Evolutionary conservation across 2,797 vertebrate genomes (phyloP), one percentile per base, ranked within the genome.

Genomic region (Sebastes alutus): DNA sequence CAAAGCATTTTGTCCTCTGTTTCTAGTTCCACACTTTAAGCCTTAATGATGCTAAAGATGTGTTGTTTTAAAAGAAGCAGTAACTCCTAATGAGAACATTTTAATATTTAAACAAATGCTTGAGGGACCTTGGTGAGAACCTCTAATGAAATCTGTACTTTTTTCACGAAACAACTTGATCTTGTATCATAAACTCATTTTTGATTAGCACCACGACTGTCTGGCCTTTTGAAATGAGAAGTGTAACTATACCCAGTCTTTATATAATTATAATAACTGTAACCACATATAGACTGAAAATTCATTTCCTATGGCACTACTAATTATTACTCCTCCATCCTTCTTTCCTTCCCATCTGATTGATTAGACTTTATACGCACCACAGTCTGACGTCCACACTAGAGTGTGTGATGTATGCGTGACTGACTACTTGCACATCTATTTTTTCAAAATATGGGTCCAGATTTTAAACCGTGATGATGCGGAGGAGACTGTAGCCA

Each of bases 401-500:
- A 10, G 11, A 49, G 33, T 10, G 5, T 23, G 32, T 9, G 32
- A 14, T 18, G 6, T 46, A 9, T 7, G 16, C 63, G 8, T n/a
- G 8, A 52, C 49, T 64, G 20, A 76, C 20, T 13, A 64, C 29
- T 18, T 63, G 20, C 64, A 23, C 42, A 30, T 54, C 56, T 32
- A 25, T 62, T 35, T 59, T 22, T 61, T 35, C 30, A 14, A 38
- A 38, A 38, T 14, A 38, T 38, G 35, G 35, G 61, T 82, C 60
- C 61, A 84, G 38, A 74, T 67, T 65, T 70, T 3, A 64, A 64
- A 52, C 29, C 42, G 2, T 12, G 2, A 42, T 6, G 14, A 12
- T 22, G 42, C 1, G 3, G 23, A 2, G 6, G 23, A 10, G 49
- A 46, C 64, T 80, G 78, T 18, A 83, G 82, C 76, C 83, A 86